These are phyloP conservation scores for Andrena bicolor DNA, from an alignment of 2,888 invertebrate genomes.

Conservation along the genomic window DNA sequence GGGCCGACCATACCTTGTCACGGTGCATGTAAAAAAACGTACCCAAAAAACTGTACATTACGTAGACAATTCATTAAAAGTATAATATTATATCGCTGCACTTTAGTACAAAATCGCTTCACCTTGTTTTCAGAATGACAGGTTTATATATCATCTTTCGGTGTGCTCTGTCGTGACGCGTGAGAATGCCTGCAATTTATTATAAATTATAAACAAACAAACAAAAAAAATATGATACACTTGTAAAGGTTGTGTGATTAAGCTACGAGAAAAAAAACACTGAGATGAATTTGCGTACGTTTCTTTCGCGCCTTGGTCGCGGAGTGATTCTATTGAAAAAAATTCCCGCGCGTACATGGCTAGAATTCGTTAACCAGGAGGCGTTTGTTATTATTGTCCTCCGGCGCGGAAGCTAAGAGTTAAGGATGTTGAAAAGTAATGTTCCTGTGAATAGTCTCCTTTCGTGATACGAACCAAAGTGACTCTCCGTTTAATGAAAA, in stretches of 20 bases:
- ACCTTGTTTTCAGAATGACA: conserved; percentile 79
- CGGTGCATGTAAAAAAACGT: conserved; percentile 77
- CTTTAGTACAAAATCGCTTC: conserved; percentile 84
- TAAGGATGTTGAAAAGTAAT: conserved; percentile 66
- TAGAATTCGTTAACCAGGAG: conserved; percentile 37
- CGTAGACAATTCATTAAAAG: conserved; percentile 79
- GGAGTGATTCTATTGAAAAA: conserved; percentile 9
- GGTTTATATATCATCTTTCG: conserved; percentile 77
- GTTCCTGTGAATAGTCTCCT: conserved; percentile 72
- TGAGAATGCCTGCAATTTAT: conserved; percentile 77
- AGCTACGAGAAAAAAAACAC: conserved; percentile 26
- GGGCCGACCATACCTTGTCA: conserved; percentile 77
- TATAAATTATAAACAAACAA: conserved; percentile 52
- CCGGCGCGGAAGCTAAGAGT: conserved; percentile 44
- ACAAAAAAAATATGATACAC: conserved; percentile 17
- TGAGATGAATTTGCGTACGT: conserved; percentile 40
- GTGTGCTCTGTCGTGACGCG: conserved; percentile 76
- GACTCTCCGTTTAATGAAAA: conserved; percentile 40
- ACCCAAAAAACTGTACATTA: conserved; percentile 77
- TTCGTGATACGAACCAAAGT: conserved; percentile 71
- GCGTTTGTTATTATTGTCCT: conserved; percentile 51
- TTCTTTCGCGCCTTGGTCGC: conserved; percentile 43
- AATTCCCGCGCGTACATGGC: conserved; percentile 26
- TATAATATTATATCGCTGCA: conserved; percentile 83
- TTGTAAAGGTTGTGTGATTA: conserved; percentile 62